Conservation (phyloP, 2,888 invertebrate genomes). For the Patella depressa region DNA sequence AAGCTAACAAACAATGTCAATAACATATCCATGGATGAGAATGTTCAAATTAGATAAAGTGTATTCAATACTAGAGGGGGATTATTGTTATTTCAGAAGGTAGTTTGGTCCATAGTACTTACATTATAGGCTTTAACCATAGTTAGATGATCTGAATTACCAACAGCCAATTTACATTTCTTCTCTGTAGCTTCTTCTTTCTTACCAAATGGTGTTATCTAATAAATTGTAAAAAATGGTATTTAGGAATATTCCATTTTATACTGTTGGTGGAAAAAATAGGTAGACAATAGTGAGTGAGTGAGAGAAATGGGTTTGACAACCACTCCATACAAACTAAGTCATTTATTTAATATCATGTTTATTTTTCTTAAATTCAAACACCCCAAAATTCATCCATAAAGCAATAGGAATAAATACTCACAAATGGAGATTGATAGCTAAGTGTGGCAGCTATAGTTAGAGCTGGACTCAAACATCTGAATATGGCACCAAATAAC, state of each 20-base stretch:
- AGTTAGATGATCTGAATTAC: slow-evolving; percentile 68
- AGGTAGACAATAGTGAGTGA: not conserved
- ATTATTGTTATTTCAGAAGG: too few species aligned
- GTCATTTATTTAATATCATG: not conserved
- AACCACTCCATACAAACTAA: not conserved
- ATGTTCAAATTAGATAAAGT: too few species aligned
- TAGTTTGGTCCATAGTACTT: slow-evolving; percentile 3
- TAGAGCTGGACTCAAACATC: slow-evolving; percentile 89
- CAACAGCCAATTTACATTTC: slow-evolving; percentile 70
- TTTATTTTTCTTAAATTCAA: too few species aligned
- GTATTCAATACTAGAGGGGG: too few species aligned
- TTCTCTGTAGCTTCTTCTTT: slow-evolving; percentile 62
- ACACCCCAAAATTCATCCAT: not conserved
- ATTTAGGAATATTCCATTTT: not conserved
- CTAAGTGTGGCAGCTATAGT: slow-evolving; percentile 88
- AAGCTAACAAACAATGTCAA: too few species aligned
- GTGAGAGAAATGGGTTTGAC: not conserved
- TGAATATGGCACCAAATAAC: slow-evolving; percentile 86
- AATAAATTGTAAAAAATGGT: slow-evolving; percentile 11
- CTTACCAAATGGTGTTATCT: slow-evolving; percentile 68
- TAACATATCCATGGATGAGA: too few species aligned
- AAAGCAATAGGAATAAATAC: slow-evolving; percentile 26
- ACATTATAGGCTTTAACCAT: slow-evolving; percentile 78
- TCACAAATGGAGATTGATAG: slow-evolving; percentile 74
- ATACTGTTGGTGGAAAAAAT: not conserved